Base-by-base conservation (phyloP, 2,888 invertebrate species). In the Cephus nigrinus region DNA sequence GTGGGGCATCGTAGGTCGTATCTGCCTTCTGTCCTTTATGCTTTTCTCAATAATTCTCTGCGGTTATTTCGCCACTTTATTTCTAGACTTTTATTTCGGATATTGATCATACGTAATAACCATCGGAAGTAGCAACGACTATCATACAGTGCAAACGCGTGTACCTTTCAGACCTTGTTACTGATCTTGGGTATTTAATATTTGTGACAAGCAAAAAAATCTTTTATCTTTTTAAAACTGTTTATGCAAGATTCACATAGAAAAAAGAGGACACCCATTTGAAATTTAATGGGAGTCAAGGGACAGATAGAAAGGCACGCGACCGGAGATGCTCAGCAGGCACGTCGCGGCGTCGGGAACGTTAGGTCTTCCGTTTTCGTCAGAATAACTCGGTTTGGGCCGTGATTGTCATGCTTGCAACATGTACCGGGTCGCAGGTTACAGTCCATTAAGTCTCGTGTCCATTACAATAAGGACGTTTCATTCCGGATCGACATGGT, bases 311-410 rank as follows among this genome's bases (percentile, higher is more conserved):
- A 89, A 88, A 88, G 90, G 86, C 91, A 91, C 91, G 90, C 88
- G 91, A 91, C 91, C 91, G 90, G 90, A 90, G 88, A 90, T 88
- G 88, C 83, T 88, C 84, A 86, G 86, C 88, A 87, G 90, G 86
- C 90, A 88, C 89, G 88, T 88, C 88, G 83, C 84, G 84, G 82
- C 86, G 88, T 88, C 90, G 86, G 85, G 55, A 86, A 87, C 89
- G 85, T 87, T 87, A 84, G 86, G 80, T 86, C 86, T 90, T 88
- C 89, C 88, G 88, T 81, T 79, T 81, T 82, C 82, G 82, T 78
- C 77, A 82, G 86, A 87, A 88, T 89, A 89, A 90, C 89, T 85
- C 86, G 88, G 86, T 89, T 88, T 88, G 82, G 82, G 81, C 81
- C 77, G 78, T 79, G 76, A 78, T 77, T 32, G 72, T 30, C 33